Base-by-base conservation (phyloP, 2,888 invertebrate species). In the Apoda limacodes region DNA sequence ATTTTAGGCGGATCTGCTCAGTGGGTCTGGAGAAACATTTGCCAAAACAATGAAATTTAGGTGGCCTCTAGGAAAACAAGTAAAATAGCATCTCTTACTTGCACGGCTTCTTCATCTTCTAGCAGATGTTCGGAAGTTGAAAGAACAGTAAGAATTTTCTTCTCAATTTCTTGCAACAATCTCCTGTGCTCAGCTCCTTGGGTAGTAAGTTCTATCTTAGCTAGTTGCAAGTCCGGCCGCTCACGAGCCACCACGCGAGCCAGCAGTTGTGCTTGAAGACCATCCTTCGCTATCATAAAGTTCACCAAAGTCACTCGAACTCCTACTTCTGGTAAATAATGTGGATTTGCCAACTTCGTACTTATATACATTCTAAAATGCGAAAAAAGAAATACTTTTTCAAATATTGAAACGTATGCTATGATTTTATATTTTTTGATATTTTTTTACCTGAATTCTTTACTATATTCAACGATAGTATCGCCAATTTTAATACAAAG, bases 171-270 rank as follows among this genome's bases (percentile, higher is more conserved):
- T 54, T 95, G 92, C 34, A 93, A 57, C 37, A 88, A 81, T 25
- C 90, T 86, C 49, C 91, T 88, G 55, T 92, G 92, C 47, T 91
- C 90, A 0, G 95, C 95, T 2, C 92, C 88, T 62, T 95, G 94
- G 0, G 94, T 82, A 40, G 95, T 95, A 9, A 96, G 75, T 38
- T 89, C 88, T 50, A 93, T 88, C 60, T 95, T 95, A 49, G 95
- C 94, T 21, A 93, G 88, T 61, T 96, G 95, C 50, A 96, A 72
- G 60, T 96, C 95, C 0, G 96, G 95, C 30, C 95, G 71, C 64
- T 97, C 96, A 39, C 92, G 88, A 0, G 95, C 95, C 2, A 96
- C 95, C 0, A 95, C 94, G 22, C 95, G 90, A 6, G 93, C 91
- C 34, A 97, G 66, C 25, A 97, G 65, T 60, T 97, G 96, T 57